Percentiles rank a stretch among this genome's conserved stretches.
These are phyloP conservation scores for Pachycephala philippinensis DNA, from an alignment of 2,113 vertebrate species.

Conservation along the genomic window DNA sequence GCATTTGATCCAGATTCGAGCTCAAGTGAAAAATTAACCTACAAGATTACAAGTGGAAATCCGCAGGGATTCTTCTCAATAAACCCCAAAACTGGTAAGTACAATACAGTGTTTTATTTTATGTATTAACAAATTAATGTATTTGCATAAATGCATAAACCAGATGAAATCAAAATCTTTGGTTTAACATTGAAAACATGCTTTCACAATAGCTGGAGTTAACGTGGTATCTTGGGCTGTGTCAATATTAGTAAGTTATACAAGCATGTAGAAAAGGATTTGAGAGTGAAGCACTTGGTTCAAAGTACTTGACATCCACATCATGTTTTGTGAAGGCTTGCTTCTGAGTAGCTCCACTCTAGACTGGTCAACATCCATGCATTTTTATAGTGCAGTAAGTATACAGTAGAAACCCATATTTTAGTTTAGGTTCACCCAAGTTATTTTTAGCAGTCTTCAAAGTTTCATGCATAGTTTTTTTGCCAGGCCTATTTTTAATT, in stretches of 20 bases:
- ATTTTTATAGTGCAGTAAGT: background rate
- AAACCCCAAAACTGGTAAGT: constrained; percentile 87
- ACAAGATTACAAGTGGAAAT: constrained; percentile 95
- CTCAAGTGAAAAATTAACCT: constrained; percentile 86
- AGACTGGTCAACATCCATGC: accelerated
- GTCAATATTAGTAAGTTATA: background rate
- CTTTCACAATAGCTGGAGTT: background rate
- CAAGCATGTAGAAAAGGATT: background rate
- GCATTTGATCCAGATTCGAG: constrained; percentile 90
- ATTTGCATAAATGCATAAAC: background rate
- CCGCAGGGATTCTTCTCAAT: constrained; percentile 97
- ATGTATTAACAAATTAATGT: background rate
- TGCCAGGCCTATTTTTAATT: background rate
- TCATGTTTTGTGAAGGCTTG: background rate
- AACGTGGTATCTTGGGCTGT: background rate
- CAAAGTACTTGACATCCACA: background rate
- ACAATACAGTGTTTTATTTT: background rate
- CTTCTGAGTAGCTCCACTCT: background rate
- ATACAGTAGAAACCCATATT: background rate
- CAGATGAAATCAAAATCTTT: background rate
- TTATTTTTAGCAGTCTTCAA: background rate
- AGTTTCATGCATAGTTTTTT: background rate
- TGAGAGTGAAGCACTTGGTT: background rate
- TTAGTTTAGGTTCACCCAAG: background rate
- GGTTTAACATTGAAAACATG: background rate